Base-by-base conservation (phyloP, 2,797 vertebrate genomes). In the Propithecus perrieri region DNA sequence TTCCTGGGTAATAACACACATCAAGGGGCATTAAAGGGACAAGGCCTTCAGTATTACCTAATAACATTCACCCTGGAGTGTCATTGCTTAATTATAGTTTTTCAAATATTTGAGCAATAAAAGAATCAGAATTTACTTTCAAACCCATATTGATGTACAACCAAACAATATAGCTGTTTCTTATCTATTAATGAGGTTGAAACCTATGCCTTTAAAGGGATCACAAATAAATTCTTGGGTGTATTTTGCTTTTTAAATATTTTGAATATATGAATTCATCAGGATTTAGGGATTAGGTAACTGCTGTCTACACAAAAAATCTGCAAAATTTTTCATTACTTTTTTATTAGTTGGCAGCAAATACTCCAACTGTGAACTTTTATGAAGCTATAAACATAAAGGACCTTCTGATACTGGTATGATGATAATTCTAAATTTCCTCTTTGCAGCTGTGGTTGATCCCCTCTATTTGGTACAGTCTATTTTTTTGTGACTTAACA, bases 381-480 rank as follows among this genome's bases (percentile, higher is more conserved):
- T 98, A 98, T 98, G 98, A 98, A 98, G 98, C 98, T 98, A 98
- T 99, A 98, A 99, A 98, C 98, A 98, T 98, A 99, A 99, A 98
- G 98, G 96, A 98, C 98, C 97, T 98, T 99, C 98, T 98, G 98
- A 99, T 99, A 98, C 92, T 96, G 95, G 97, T 98, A 98, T 97
- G 98, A 99, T 98, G 98, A 99, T 98, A 98, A 99, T 99, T 98
- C 98, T 98, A 98, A 99, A 99, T 99, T 98, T 99, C 98, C 98
- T 99, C 98, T 98, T 98, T 98, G 98, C 98, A 98, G 98, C 98
- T 98, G 98, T 96, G 98, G 96, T 98, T 99, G 98, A 99, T 98
- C 98, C 98, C 97, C 69, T 97, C 95, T 96, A 98, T 98, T 98
- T 98, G 96, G 97, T 98, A 7, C 92, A 97, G 96, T 63, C 89